phyloP scores from a whole-genome alignment of 2,888 invertebrate genomes.

The Hypena proboscidalis region DNA sequence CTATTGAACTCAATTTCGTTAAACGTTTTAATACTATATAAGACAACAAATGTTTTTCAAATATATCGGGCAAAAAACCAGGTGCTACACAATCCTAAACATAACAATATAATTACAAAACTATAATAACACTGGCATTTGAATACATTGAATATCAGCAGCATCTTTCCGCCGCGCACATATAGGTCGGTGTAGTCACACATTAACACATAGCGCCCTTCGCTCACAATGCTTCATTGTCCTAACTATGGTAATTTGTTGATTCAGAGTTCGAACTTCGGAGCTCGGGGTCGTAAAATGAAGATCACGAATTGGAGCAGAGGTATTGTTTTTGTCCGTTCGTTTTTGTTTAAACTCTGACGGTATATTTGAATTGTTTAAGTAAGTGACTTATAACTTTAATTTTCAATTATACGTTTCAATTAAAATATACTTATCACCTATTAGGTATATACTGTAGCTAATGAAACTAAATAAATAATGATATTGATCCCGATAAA shows the following conservation, averaged over 20 bases:
- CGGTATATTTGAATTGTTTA: too few relatives aligned
- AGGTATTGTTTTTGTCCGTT: conserved; percentile 12
- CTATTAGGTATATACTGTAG: background rate
- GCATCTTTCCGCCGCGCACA: conserved; percentile 39
- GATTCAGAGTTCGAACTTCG: conserved; percentile 37
- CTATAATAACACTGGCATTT: conserved; percentile 17
- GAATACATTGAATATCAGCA: conserved; percentile 24
- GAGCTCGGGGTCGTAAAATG: conserved; percentile 44
- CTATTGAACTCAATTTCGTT: too few relatives aligned
- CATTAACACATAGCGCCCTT: conserved; percentile 57
- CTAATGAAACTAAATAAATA: background rate
- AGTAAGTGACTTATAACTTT: too few relatives aligned
- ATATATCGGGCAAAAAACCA: background rate
- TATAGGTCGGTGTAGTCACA: conserved; percentile 48
- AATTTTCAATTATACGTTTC: too few relatives aligned
- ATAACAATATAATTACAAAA: background rate
- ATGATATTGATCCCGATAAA: too few relatives aligned
- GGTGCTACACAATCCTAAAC: background rate
- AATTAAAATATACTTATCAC: too few relatives aligned
- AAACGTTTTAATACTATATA: too few relatives aligned
- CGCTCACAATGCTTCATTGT: conserved; percentile 56
- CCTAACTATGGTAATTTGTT: conserved; percentile 54
- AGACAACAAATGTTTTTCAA: too few relatives aligned
- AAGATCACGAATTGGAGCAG: conserved; percentile 38
- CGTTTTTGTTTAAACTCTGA: conserved; percentile 1